Evolutionary conservation across 2,888 invertebrate genomes (phyloP).

Genomic region (Temnothorax rugatulus): DNA sequence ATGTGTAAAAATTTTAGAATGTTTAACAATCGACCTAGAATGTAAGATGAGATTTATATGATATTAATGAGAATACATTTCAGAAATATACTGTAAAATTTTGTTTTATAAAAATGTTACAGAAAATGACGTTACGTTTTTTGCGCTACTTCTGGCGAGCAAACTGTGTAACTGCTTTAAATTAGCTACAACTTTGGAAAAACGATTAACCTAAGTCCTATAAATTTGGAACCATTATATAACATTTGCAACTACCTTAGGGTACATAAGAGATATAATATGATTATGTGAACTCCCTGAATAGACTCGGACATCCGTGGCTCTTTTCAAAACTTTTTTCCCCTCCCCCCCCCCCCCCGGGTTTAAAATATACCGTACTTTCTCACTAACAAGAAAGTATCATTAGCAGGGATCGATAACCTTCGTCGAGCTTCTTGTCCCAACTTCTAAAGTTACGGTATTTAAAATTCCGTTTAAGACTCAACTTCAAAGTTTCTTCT

Average conservation of each 20-base stretch:
- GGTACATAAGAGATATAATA: constrained; percentile 31
- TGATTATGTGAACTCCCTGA: constrained; percentile 35
- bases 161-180: constrained; percentile 13
- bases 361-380: constrained; percentile 58
- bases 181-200: constrained; percentile 2
- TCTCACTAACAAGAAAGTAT: constrained; percentile 62
- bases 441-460: constrained; percentile 58
- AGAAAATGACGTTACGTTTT: not conserved
- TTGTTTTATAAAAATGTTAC: not conserved
- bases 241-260: constrained; percentile 30
- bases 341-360: constrained; percentile 1
- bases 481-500: constrained; percentile 67
- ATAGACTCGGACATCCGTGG: constrained; percentile 44
- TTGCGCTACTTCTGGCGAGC: not conserved
- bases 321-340: constrained; percentile 39
- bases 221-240: constrained; percentile 32
- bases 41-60: not conserved
- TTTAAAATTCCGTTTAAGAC: constrained; percentile 59
- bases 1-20: not conserved
- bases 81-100: not conserved
- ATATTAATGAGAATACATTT: not conserved
- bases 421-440: constrained; percentile 58
- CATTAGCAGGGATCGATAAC: constrained; percentile 68
- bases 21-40: not conserved
- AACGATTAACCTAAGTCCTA: not conserved